A percentile compares a stretch with the other conserved stretches of the same genome.
Evolutionary conservation across 2,797 vertebrate species (phyloP).

Genomic region (Tadarida brasiliensis): DNA sequence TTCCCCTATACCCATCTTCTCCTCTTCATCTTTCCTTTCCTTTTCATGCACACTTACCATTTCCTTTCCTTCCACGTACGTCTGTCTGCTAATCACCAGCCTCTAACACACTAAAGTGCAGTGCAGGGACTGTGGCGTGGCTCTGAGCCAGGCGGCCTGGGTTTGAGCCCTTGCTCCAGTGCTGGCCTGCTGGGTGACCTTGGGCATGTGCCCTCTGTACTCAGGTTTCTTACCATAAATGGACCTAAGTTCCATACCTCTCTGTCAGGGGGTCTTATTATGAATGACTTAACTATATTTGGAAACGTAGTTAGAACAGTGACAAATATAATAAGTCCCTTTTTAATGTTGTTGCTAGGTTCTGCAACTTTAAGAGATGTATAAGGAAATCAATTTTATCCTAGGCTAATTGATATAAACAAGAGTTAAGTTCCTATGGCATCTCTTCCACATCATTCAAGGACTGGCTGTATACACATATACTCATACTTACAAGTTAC

Average conservation of each 20-base stretch:
- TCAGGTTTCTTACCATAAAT: rapidly evolving
- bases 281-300: rapidly evolving
- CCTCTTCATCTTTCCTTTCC: neutral
- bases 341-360: neutral
- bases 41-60: rapidly evolving
- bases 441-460: neutral
- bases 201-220: too few relatives aligned
- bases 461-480: neutral
- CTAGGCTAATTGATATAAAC: neutral
- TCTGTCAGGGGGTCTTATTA: rapidly evolving
- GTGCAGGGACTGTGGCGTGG: rapidly evolving
- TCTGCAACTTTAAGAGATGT: neutral
- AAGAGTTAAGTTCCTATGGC: neutral
- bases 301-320: rapidly evolving
- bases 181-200: rapidly evolving
- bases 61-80: neutral
- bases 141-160: neutral
- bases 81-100: rapidly evolving
- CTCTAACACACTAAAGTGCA: rapidly evolving
- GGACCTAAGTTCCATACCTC: rapidly evolving
- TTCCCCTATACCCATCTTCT: rapidly evolving
- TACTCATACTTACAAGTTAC: rapidly evolving
- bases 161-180: rapidly evolving
- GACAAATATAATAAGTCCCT: too few relatives aligned
- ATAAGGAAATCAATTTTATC: neutral